These are phyloP conservation scores for Sardina pilchardus DNA, from an alignment of 2,113 vertebrate species.

Conservation along the genomic window DNA sequence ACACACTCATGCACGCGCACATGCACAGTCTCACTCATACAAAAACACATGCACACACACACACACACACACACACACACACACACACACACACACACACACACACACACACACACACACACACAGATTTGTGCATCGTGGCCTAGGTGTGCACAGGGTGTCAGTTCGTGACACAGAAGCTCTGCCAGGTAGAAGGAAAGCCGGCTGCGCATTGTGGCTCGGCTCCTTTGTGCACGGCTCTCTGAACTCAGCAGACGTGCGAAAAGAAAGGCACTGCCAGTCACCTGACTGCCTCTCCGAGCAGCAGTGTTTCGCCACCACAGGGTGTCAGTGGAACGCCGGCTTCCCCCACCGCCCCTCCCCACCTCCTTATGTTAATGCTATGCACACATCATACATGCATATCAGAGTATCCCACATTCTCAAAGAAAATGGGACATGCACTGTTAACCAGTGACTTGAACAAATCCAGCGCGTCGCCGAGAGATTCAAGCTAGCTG, in stretches of 20 bases:
- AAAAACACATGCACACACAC: background rate
- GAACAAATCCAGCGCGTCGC: constrained; percentile 54
- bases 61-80: background rate
- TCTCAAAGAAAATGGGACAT: constrained; percentile 40
- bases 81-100: background rate
- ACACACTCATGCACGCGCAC: background rate
- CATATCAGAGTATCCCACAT: constrained; percentile 44
- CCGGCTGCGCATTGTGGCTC: constrained; percentile 5
- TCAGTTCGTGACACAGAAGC: constrained; percentile 21
- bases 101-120: background rate
- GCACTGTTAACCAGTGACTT: constrained; percentile 50
- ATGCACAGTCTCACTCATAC: background rate
- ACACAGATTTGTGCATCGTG: background rate
- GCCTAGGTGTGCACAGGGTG: background rate
- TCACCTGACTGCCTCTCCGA: constrained; percentile 20
- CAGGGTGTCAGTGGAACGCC: constrained; percentile 50
- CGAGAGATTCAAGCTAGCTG: constrained; percentile 51
- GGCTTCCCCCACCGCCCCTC: constrained; percentile 39
- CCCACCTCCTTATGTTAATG: constrained; percentile 43
- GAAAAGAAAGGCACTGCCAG: constrained; percentile 13
- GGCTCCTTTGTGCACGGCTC: background rate
- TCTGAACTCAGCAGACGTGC: background rate
- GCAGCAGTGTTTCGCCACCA: constrained; percentile 36
- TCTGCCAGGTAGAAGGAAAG: constrained; percentile 24
- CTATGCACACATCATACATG: constrained; percentile 37